Evolutionary conservation across 2,113 vertebrate species (phyloP).

Genomic region (Hemiprocne comata): DNA sequence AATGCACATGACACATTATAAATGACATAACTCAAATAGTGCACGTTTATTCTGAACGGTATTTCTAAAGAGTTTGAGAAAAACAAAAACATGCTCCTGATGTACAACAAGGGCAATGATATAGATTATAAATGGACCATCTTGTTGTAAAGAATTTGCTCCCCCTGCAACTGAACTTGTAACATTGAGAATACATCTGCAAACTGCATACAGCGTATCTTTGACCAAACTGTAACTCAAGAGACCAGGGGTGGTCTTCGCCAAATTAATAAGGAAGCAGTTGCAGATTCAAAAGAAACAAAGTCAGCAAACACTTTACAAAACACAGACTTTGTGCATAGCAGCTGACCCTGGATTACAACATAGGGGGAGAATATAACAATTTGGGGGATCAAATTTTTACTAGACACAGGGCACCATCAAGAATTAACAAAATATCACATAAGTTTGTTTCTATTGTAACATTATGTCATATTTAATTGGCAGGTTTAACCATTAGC

Average conservation of each 20-base stretch:
- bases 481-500: constrained; percentile 78
- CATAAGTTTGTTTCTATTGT: constrained; percentile 73
- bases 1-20: neutral
- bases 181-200: constrained; percentile 17
- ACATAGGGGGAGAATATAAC: constrained; percentile 14
- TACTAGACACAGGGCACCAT: constrained; percentile 73
- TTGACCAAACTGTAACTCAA: constrained; percentile 42
- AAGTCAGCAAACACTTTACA: constrained; percentile 58
- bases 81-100: constrained; percentile 68
- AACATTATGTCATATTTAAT: constrained; percentile 74
- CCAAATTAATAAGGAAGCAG: constrained; percentile 58
- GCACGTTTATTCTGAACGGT: constrained; percentile 64
- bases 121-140: constrained; percentile 50
- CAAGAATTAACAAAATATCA: constrained; percentile 70
- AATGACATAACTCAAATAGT: constrained; percentile 65
- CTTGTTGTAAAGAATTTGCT: constrained; percentile 42
- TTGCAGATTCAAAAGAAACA: constrained; percentile 56
- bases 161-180: constrained; percentile 48
- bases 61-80: constrained; percentile 64
- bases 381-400: constrained; percentile 8
- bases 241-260: constrained; percentile 7
- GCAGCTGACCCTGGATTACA: constrained; percentile 57
- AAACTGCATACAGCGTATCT: constrained; percentile 23
- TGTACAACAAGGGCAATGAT: constrained; percentile 55
- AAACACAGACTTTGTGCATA: constrained; percentile 54